A percentile compares a stretch with the other conserved stretches of the same genome.
Conservation (phyloP, 2,888 invertebrate species). For the Limnephilus auricula region DNA sequence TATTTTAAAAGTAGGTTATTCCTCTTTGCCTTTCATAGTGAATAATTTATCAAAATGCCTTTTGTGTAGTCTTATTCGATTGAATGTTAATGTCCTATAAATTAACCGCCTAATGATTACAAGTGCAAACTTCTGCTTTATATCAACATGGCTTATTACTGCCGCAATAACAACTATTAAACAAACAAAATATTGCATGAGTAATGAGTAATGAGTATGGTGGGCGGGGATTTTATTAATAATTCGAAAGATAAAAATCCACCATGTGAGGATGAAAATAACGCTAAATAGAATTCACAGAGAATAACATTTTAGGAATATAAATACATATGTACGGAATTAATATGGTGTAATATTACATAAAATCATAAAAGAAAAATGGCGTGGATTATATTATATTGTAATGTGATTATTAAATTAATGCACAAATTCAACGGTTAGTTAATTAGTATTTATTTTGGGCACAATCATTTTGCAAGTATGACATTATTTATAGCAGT, state of each 20-base stretch:
- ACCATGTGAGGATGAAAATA: not conserved
- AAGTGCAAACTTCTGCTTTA: constrained; percentile 2
- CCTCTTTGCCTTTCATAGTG: no score
- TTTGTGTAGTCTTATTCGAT: not conserved
- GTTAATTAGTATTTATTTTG: no score
- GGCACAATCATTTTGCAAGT: no score
- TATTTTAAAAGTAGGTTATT: no score
- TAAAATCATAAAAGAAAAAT: no score
- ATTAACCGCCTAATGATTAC: not conserved
- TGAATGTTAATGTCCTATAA: not conserved
- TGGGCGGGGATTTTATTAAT: constrained; percentile 24
- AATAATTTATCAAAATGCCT: no score
- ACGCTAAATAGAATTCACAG: not conserved
- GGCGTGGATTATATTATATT: no score
- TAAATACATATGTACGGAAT: not conserved
- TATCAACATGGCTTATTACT: constrained; percentile 7
- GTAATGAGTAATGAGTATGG: no score
- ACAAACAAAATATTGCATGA: not conserved
- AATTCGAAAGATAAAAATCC: not conserved
- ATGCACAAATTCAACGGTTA: no score
- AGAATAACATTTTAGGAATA: not conserved
- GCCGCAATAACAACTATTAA: not conserved
- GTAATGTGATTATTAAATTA: no score
- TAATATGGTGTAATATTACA: not conserved
- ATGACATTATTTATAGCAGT: no score